Evolutionary conservation across 2,888 invertebrate genomes (phyloP).

Genomic region (Tipula helvola): DNA sequence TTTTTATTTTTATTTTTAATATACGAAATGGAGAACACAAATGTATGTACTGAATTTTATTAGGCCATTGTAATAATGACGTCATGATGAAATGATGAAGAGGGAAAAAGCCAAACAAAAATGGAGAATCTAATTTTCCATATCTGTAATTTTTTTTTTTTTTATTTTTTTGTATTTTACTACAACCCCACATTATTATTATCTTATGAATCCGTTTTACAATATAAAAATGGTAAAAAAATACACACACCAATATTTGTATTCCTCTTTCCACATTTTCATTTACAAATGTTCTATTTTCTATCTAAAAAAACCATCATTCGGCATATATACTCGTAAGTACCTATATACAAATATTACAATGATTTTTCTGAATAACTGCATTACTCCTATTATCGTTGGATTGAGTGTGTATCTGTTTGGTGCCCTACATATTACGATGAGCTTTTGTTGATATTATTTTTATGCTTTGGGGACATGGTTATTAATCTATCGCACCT

Average conservation of each 20-base stretch:
- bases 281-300: not conserved
- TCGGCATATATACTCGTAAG: not conserved
- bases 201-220: not conserved
- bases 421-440: not conserved
- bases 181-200: not conserved
- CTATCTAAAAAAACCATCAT: not conserved
- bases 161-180: not conserved
- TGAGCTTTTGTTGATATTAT: not conserved
- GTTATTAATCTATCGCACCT: not conserved
- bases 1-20: not conserved
- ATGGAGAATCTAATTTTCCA: not conserved
- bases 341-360: not conserved
- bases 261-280: not conserved
- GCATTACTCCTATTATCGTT: not conserved
- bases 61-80: constrained; percentile 4
- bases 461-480: not conserved
- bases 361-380: not conserved
- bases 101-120: not conserved
- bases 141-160: not conserved
- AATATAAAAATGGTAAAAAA: not conserved
- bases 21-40: not conserved
- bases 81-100: not conserved
- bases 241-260: not conserved
- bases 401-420: not conserved
- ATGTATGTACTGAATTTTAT: not conserved